These are phyloP conservation scores for Mercenaria mercenaria DNA, from an alignment of 1,140 invertebrate species.

Conservation along the genomic window DNA sequence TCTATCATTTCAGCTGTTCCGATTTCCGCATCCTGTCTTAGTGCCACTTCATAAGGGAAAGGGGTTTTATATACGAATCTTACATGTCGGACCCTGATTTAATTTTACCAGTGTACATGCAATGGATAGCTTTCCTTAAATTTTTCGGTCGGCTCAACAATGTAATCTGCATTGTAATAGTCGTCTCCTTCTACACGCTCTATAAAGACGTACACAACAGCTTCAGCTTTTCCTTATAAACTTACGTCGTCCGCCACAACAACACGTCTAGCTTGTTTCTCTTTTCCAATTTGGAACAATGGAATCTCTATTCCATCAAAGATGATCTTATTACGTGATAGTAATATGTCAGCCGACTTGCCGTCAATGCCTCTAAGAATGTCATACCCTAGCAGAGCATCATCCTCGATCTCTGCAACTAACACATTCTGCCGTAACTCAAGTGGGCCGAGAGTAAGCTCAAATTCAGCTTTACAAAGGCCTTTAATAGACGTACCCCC, in stretches of 20 bases:
- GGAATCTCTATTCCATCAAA: constrained; percentile 2
- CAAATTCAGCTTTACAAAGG: constrained; percentile 15
- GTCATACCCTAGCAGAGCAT: constrained; percentile 43
- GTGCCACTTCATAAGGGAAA: background rate
- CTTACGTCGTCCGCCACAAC: constrained; percentile 7
- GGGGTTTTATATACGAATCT: constrained; percentile 39
- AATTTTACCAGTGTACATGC: constrained; percentile 7
- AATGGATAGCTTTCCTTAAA: background rate
- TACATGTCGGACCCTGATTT: background rate
- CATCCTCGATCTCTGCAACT: constrained; percentile 51
- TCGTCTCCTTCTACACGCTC: constrained; percentile 26
- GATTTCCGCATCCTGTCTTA: constrained; percentile 2
- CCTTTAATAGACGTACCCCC: background rate
- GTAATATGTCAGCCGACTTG: background rate
- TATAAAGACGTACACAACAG: constrained; percentile 14
- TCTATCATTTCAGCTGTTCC: background rate
- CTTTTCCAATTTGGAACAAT: background rate
- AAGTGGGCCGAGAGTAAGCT: constrained; percentile 16
- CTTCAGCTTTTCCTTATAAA: constrained; percentile 6
- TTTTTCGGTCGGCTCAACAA: constrained; percentile 13
- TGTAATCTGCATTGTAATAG: background rate
- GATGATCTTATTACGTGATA: background rate
- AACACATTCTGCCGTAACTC: constrained; percentile 15
- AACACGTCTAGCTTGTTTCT: background rate
- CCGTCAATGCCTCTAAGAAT: background rate